phyloP scores from a whole-genome alignment of 2,888 invertebrate genomes.

The Meandrusa payeni region DNA sequence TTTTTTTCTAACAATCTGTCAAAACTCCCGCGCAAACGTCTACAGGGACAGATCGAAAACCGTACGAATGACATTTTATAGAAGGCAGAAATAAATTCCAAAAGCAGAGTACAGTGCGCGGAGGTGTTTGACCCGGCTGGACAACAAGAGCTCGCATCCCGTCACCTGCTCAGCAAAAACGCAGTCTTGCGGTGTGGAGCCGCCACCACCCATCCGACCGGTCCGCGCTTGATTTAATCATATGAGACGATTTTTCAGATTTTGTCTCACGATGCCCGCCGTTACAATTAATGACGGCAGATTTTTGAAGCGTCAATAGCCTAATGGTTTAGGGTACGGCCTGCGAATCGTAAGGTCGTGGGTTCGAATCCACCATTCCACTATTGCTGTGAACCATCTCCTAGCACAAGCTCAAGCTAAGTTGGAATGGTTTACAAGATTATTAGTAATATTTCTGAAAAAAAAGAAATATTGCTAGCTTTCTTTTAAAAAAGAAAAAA shows the following conservation, averaged over 20 bases:
- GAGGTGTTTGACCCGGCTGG: constrained; percentile 60
- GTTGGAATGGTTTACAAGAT: too few species aligned
- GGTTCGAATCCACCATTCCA: too few species aligned
- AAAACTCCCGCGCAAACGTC: constrained; percentile 3
- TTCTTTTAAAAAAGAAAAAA: too few species aligned
- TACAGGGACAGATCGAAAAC: not conserved
- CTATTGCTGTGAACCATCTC: too few species aligned
- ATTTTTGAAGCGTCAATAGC: too few species aligned
- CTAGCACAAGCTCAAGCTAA: too few species aligned
- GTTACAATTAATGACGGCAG: constrained; percentile 4
- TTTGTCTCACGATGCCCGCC: constrained; percentile 25
- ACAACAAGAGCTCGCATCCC: constrained; percentile 63
- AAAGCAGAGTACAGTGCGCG: constrained; percentile 17
- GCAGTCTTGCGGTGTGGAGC: constrained; percentile 36
- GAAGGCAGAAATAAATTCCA: constrained; percentile 6
- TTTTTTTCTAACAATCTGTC: too few species aligned
- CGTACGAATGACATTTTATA: constrained; percentile 3
- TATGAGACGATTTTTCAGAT: constrained; percentile 53
- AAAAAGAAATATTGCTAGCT: too few species aligned
- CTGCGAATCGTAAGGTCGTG: too few species aligned
- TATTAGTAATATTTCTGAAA: too few species aligned
- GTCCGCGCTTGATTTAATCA: constrained; percentile 55
- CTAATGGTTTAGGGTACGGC: too few species aligned
- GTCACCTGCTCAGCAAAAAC: constrained; percentile 74
- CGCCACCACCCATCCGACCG: constrained; percentile 35